These are phyloP conservation scores for Schizothorax lantsangensis DNA, from an alignment of 2,797 vertebrate species.

Conservation along the genomic window DNA sequence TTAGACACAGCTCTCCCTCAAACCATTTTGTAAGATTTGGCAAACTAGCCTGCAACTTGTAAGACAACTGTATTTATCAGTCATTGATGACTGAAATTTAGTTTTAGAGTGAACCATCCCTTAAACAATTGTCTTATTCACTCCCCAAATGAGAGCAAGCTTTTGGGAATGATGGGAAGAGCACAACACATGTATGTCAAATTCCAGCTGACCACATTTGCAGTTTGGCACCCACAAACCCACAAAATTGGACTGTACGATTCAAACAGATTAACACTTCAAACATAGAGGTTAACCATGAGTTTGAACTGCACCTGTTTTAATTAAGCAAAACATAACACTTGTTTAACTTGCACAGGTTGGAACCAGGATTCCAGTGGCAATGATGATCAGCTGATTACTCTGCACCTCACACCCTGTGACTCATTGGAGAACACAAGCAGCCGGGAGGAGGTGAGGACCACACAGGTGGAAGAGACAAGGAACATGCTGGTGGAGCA, in stretches of 20 bases:
- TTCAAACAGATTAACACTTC: constrained; percentile 14
- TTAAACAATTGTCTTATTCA: no score
- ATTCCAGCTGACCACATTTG: no score
- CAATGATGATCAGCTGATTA: constrained; percentile 22
- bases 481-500: background rate
- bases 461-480: background rate
- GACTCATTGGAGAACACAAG: constrained; percentile 13
- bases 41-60: background rate
- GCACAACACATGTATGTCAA: no score
- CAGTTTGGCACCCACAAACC: no score
- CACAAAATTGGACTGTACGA: background rate
- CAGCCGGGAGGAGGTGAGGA: background rate
- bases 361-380: constrained; percentile 28
- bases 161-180: no score
- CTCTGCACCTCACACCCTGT: constrained; percentile 13
- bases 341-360: constrained; percentile 16
- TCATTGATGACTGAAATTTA: background rate
- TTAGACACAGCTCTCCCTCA: no score
- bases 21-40: constrained; percentile 10
- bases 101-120: no score
- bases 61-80: background rate
- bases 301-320: background rate
- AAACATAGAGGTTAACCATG: constrained; percentile 7
- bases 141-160: no score
- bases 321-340: constrained; percentile 11